Evolutionary conservation across 2,113 vertebrate genomes (phyloP).

Genomic region (Chitala chitala): DNA sequence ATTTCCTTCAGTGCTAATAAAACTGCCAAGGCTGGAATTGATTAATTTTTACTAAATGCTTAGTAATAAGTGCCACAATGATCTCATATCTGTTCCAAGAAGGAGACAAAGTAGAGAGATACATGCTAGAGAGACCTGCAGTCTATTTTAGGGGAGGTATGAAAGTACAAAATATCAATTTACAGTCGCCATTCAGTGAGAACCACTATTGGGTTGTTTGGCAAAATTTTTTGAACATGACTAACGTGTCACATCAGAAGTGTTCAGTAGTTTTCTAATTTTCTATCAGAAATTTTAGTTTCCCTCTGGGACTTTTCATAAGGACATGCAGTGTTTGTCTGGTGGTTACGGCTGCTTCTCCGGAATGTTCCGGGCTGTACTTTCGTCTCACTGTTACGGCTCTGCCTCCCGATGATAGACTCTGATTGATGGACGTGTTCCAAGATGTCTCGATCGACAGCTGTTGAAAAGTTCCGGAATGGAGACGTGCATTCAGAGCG

Average conservation of each 20-base stretch:
- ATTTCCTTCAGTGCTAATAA: too few relatives aligned
- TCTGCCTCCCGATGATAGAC: slow-evolving; percentile 61
- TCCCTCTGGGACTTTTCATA: background rate
- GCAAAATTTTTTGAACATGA: too few relatives aligned
- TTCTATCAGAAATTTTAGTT: background rate
- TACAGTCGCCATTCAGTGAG: background rate
- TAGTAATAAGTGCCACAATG: too few relatives aligned
- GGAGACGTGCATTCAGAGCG: slow-evolving; percentile 66
- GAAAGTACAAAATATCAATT: background rate
- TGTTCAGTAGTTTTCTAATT: background rate
- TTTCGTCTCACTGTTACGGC: slow-evolving; percentile 58
- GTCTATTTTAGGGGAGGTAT: too few relatives aligned
- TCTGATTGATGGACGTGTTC: slow-evolving; percentile 68
- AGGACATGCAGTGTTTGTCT: slow-evolving; percentile 27
- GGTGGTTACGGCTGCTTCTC: slow-evolving; percentile 28
- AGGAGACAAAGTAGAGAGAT: too few relatives aligned
- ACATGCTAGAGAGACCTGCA: too few relatives aligned
- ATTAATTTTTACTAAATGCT: too few relatives aligned
- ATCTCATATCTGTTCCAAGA: too few relatives aligned
- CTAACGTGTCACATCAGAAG: too few relatives aligned
- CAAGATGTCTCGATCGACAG: slow-evolving; percentile 75
- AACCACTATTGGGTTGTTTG: background rate
- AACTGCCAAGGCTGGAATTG: too few relatives aligned
- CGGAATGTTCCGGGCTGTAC: slow-evolving; percentile 47
- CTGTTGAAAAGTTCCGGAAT: slow-evolving; percentile 74